Evolutionary conservation across 2,113 vertebrate species (phyloP).

Genomic region (Corvus hawaiiensis): DNA sequence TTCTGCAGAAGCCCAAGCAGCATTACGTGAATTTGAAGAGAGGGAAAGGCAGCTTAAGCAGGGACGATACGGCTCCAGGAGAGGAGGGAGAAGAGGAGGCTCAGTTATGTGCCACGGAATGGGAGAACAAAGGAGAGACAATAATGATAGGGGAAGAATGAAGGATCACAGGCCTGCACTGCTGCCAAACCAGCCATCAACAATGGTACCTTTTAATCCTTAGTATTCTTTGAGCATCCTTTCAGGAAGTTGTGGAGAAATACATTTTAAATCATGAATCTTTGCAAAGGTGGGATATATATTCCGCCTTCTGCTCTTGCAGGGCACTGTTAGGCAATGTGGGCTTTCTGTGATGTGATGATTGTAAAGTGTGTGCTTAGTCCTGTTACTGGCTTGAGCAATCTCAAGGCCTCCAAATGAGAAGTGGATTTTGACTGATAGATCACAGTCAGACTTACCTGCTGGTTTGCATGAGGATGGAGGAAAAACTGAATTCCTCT

Average conservation of each 20-base stretch:
- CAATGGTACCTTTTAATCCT: slow-evolving; percentile 77
- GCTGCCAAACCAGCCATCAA: slow-evolving; percentile 79
- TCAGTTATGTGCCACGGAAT: slow-evolving; percentile 73
- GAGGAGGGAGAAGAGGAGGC: slow-evolving; percentile 81
- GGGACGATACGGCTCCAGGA: slow-evolving; percentile 79
- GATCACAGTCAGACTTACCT: background rate
- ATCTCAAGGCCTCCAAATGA: background rate
- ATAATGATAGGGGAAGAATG: slow-evolving; percentile 78
- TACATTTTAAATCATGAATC: background rate
- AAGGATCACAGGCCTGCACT: slow-evolving; percentile 83
- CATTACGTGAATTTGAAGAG: slow-evolving; percentile 89
- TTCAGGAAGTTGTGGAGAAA: background rate
- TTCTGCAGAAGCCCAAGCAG: slow-evolving; percentile 93
- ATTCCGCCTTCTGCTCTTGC: background rate
- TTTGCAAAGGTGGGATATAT: background rate
- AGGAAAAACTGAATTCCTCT: background rate
- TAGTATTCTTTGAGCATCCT: background rate
- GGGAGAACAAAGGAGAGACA: slow-evolving; percentile 81
- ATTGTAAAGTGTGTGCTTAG: background rate
- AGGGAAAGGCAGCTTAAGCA: slow-evolving; percentile 87
- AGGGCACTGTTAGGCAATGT: background rate
- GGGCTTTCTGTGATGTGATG: rapidly evolving
- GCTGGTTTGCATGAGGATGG: background rate
- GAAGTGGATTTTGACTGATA: background rate
- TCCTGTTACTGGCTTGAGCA: background rate